phyloP scores from a whole-genome alignment of 2,888 invertebrate genomes.

The Lordiphosa andalusiaca region DNA sequence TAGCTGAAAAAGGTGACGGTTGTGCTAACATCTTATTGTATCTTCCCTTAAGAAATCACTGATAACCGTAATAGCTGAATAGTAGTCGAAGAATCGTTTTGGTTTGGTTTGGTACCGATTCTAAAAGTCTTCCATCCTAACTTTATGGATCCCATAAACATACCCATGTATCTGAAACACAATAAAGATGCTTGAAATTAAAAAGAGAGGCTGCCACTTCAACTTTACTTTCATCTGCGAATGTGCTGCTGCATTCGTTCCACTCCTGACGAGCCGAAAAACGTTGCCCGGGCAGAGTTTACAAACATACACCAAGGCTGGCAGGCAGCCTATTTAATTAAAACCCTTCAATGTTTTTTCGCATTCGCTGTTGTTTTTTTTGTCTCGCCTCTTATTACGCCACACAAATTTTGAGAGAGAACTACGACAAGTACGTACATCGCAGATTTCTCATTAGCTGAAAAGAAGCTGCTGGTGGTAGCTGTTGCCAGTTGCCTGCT shows the following conservation, averaged over 20 bases:
- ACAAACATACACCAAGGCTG: constrained; percentile 44
- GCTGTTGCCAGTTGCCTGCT: constrained; percentile 30
- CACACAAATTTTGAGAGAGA: constrained; percentile 30
- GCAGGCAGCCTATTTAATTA: constrained; percentile 66
- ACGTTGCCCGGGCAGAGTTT: constrained; percentile 35
- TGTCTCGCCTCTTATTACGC: constrained; percentile 40
- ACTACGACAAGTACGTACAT: constrained; percentile 3
- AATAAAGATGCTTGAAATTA: constrained; percentile 29
- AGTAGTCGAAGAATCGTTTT: no score
- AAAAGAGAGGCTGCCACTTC: constrained; percentile 21
- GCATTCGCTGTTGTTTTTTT: constrained; percentile 16
- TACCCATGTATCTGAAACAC: not conserved
- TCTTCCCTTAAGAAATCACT: no score
- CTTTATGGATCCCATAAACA: no score
- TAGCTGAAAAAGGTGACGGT: no score
- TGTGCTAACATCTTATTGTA: no score
- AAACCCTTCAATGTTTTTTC: constrained; percentile 65
- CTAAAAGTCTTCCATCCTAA: no score
- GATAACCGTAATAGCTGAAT: no score
- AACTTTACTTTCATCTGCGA: constrained; percentile 32
- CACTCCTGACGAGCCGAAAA: constrained; percentile 16
- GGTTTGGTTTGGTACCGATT: no score
- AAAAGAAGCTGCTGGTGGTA: constrained; percentile 64
- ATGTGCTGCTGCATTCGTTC: constrained; percentile 17
- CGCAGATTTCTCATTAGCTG: constrained; percentile 65